Evolutionary conservation across 2,888 invertebrate genomes (phyloP), one percentile per base, ranked within the genome.

Genomic region (Drosophila macrospina): DNA sequence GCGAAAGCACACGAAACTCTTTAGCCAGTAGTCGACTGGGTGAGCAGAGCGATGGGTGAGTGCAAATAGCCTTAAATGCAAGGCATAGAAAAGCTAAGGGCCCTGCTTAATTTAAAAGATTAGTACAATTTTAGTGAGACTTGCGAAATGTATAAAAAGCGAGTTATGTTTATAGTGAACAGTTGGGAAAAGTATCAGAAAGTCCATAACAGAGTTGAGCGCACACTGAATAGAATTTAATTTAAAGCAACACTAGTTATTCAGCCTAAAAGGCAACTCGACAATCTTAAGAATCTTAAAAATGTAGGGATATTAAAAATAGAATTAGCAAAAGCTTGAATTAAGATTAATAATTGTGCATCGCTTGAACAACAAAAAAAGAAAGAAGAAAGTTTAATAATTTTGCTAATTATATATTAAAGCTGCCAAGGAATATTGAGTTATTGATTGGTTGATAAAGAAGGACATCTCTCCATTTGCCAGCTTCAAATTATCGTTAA

Each of bases 41-140:
- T 2, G 88, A 83, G 26, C 83, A 86, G 41, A 83, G 83, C 48
- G 83, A 83, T 56, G 83, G 83, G 83, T 83, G 56, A 83, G 83
- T 74, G 30, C 13, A 54, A 36, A 20, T 11, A 54, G 15, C 28
- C 50, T 24, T 15, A 50, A 45, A 30, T n/a, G 5, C 6, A 30
- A 50, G 45, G 15, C 39, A 56, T 45, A 15, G 13, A 11, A 24
- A 20, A 15, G 10, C 26, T 15, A 34, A 15, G 6, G 10, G 11
- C n/a, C 5, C 20, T 34, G 11, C 15, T 30, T 11, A 47, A 16
- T 47, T 47, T 16, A 47, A 11, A 6, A 47, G 47, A 6, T 47
- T 15, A 30, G 16, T 32, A 4, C 6, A 47, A 32, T 32, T 32
- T 32, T 20, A 47, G 20, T 16, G 16, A 30, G 30, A 11, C 30